A percentile compares a stretch with the other conserved stretches of the same genome.
Conservation (phyloP, 1,140 invertebrate species). For the Sipha flava region DNA sequence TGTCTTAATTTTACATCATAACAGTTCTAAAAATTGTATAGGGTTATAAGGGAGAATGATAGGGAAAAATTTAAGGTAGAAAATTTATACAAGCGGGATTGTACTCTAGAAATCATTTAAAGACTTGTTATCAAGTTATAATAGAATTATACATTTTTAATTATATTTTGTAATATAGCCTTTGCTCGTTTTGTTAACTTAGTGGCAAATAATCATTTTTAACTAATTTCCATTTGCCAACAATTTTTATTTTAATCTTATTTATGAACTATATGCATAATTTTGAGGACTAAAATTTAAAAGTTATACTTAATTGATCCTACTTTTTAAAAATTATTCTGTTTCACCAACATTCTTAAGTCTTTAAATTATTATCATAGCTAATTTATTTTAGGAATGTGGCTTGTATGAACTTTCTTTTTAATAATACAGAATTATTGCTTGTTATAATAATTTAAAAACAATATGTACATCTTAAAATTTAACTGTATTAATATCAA, state of each 20-base stretch:
- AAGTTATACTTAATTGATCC: not conserved
- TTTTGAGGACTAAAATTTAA: not conserved
- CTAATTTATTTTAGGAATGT: not conserved
- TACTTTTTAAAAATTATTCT: not conserved
- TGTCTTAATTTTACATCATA: constrained; percentile 17
- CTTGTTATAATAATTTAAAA: not conserved
- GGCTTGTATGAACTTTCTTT: too few species aligned
- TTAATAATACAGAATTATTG: not conserved
- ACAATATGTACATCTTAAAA: not conserved
- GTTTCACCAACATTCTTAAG: not conserved
- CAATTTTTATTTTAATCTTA: not conserved
- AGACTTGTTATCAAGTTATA: not conserved
- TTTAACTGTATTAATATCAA: too few species aligned
- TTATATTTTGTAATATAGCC: constrained; percentile 27
- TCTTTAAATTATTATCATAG: not conserved
- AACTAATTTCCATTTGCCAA: not conserved
- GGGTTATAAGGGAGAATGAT: constrained; percentile 7
- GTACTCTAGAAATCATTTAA: constrained; percentile 9
- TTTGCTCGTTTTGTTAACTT: not conserved
- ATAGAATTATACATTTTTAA: constrained; percentile 4
- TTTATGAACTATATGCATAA: not conserved
- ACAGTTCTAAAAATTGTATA: not conserved
- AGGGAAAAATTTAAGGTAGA: constrained; percentile 9
- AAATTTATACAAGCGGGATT: constrained; percentile 17
- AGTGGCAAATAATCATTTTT: not conserved